phyloP scores from a whole-genome alignment of 1,140 invertebrate genomes.

The Cepaea nemoralis region DNA sequence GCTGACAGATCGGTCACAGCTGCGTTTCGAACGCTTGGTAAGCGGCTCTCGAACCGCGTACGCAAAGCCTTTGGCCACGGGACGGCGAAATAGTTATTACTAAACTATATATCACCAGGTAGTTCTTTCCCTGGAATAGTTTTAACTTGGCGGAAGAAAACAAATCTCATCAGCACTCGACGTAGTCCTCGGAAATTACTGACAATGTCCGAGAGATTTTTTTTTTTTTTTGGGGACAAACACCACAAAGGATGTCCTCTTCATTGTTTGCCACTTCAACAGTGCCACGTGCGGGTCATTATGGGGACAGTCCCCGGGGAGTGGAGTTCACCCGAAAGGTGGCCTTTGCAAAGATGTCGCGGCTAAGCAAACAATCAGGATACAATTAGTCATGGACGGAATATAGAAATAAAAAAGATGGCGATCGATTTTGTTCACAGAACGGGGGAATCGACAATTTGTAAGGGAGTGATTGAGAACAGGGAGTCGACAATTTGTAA shows the following conservation, averaged over 20 bases:
- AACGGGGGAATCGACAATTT: neutral
- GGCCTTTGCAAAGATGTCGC: slow-evolving; percentile 8
- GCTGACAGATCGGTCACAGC: too few species aligned
- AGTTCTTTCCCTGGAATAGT: too few species aligned
- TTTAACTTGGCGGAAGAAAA: too few species aligned
- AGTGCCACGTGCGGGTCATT: slow-evolving; percentile 1
- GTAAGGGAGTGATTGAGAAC: too few species aligned
- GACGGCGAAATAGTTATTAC: too few species aligned
- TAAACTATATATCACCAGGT: too few species aligned
- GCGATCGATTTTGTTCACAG: neutral
- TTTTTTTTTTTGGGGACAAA: too few species aligned
- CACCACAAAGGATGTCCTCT: neutral
- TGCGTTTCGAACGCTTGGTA: too few species aligned
- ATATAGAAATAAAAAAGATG: neutral
- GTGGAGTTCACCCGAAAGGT: neutral
- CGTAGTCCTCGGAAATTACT: neutral
- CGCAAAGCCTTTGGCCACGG: too few species aligned
- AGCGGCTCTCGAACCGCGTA: too few species aligned
- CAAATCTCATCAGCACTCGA: neutral
- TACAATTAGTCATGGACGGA: slow-evolving; percentile 10
- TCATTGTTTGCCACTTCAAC: neutral
- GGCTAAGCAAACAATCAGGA: slow-evolving; percentile 19
- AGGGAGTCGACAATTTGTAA: neutral
- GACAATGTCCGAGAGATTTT: neutral
- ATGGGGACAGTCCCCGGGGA: neutral